Evolutionary conservation across 2,888 invertebrate genomes (phyloP), one percentile per base, ranked within the genome.

Genomic region (Acronicta alni): DNA sequence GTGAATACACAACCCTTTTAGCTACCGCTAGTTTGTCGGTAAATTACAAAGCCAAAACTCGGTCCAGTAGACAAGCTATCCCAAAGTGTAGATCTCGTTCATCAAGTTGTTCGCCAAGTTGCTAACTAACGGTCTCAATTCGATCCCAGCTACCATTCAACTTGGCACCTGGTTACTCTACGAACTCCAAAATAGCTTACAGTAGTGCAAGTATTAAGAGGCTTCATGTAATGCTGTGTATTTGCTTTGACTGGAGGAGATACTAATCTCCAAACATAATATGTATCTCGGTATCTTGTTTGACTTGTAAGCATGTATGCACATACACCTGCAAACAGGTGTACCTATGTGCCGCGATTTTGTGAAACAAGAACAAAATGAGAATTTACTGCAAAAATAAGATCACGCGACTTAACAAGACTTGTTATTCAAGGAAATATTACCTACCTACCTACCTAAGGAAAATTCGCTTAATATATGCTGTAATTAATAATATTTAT

Each of bases 101-200:
- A 64, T 76, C 53, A 63, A 77, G 62, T 65, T 69, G 57, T 65
- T 55, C 59, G 9, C 18, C 58, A 75, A 76, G 66, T 79, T 64
- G 26, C 61, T 75, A 78, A 75, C 69, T 57, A 66, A 66, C 53
- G 54, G 48, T 57, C 58, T 58, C 53, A 35, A 64, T 62, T 62
- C 58, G 46, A 69, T 67, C 66, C 54, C 7, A 48, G 61, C 45
- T 55, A 56, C 62, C 43, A 68, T 75, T 72, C 73, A 75, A 59
- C 47, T 72, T 71, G 57, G 45, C 52, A 63, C 53, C 77, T 57
- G 48, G 57, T 35, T 56, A 47, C 51, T 48, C 37, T 23, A n/a
- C n/a, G 35, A 16, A 32, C 18, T 14, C 14, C 18, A 26, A 37
- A 23, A 43, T 46, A 54, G 42, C 37, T 39, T 46, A 17, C 62